phyloP scores from a whole-genome alignment of 2,113 vertebrate genomes.

The Mionectes macconnelli region DNA sequence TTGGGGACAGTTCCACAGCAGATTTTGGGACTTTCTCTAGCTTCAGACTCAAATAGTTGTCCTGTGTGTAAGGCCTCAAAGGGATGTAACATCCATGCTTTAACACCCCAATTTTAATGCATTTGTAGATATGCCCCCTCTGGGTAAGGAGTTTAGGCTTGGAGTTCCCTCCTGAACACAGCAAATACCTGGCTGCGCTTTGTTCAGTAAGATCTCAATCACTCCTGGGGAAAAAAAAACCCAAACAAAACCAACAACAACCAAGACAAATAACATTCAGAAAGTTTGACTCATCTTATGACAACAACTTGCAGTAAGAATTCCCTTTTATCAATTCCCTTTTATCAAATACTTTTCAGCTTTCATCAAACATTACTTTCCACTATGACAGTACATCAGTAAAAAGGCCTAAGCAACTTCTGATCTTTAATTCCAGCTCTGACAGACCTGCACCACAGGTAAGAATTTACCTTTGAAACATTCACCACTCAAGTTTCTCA shows the following conservation, averaged over 20 bases:
- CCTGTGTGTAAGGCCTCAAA: neutral
- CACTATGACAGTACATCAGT: neutral
- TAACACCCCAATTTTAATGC: neutral
- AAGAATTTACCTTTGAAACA: slow-evolving; percentile 32
- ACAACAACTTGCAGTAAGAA: slow-evolving; percentile 17
- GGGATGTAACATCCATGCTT: neutral
- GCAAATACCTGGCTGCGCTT: neutral
- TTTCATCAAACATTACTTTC: neutral
- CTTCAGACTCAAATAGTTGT: neutral
- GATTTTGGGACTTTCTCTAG: neutral
- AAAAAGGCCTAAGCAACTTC: neutral
- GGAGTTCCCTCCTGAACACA: neutral
- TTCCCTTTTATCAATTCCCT: slow-evolving; percentile 36
- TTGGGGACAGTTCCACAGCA: neutral
- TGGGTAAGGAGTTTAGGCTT: neutral
- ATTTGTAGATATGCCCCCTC: neutral
- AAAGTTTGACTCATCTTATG: neutral
- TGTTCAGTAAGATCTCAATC: neutral
- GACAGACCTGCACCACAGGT: neutral
- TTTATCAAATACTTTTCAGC: neutral
- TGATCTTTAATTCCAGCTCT: slow-evolving; percentile 20
- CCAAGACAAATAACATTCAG: neutral
- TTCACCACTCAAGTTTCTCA: neutral
- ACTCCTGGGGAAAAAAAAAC: neutral
- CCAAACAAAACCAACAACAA: too few relatives aligned